Percentiles rank a stretch among this genome's conserved stretches.
Conservation (phyloP, 2,888 invertebrate species). For the Colletes collaris region DNA sequence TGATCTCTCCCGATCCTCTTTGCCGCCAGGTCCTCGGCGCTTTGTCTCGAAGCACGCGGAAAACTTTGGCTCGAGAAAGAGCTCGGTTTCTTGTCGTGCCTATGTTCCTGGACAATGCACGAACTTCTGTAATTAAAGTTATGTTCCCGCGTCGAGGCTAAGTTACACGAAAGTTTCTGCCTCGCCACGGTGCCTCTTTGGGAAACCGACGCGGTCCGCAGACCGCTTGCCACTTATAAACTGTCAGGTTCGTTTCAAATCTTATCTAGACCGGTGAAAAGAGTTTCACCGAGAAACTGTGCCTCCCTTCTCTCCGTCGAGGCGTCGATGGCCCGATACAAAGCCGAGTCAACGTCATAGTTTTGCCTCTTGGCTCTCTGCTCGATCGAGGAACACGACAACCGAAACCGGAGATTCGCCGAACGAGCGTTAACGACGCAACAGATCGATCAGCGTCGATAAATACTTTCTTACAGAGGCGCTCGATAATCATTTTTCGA, state of each 20-base stretch:
- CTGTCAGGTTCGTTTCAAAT: constrained; percentile 52
- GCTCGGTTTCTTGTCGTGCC: constrained; percentile 73
- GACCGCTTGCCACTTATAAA: constrained; percentile 51
- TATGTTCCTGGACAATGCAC: constrained; percentile 79
- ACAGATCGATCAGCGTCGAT: too few relatives aligned
- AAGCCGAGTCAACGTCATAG: constrained; percentile 2
- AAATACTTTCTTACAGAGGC: too few relatives aligned
- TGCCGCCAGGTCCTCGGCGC: constrained; percentile 17
- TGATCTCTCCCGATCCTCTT: constrained; percentile 41
- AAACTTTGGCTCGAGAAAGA: constrained; percentile 77
- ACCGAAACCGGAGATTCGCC: too few relatives aligned
- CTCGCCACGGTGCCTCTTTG: constrained; percentile 27
- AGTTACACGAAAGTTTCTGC: constrained; percentile 74
- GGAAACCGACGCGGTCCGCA: constrained; percentile 12
- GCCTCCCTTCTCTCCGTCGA: background rate
- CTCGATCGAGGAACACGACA: background rate
- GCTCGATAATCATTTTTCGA: too few relatives aligned
- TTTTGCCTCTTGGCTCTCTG: constrained; percentile 1
- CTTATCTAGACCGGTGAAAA: constrained; percentile 50
- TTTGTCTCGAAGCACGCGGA: constrained; percentile 72
- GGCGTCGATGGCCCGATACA: constrained; percentile 12
- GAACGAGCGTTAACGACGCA: too few relatives aligned
- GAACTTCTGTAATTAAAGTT: constrained; percentile 82
- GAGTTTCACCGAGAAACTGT: constrained; percentile 18
- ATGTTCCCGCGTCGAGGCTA: constrained; percentile 71